Evolutionary conservation across 2,888 invertebrate species (phyloP), one percentile per base, ranked within the genome.

Genomic region (Rhogogaster chlorosoma): DNA sequence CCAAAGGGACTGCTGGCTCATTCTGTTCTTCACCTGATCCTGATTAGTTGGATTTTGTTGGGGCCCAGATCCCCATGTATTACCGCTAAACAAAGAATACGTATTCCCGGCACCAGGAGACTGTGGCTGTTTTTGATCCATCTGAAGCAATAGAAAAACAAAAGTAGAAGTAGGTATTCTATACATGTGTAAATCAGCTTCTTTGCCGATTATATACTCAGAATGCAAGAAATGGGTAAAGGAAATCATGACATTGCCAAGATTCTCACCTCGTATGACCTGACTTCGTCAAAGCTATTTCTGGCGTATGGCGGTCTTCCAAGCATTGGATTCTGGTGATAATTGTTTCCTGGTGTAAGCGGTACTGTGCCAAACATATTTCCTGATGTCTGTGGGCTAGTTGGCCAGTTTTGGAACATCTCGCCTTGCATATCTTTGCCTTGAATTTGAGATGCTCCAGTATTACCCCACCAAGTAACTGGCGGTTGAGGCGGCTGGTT

Each of bases 1-100:
- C 96, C 97, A 97, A 70, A 97, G 94, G 0, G 97, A 96, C 95
- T 97, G 95, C 57, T 95, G 92, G 86, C 88, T 89, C 3, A 91
- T 86, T 78, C 89, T 89, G 6, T 89, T 86, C 57, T 91, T 92
- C 53, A 91, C 89, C 38, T 83, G 83, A 87, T 91, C 91, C 78
- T 90, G 88, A 87, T 86, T 90, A 18, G 89, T 86, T 6, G 88
- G 70, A 75, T 87, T 90, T 75, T 89, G 87, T 85, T 91, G 90
- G 9, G 89, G 88, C 84, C 87, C 87, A 18, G 89, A 88, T 73
- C 89, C 89, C 91, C 92, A 91, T 5, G 90, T 87, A 70, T 91
- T 92, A 64, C 91, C 95, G 92, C 95, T 95, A 92, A 95, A 95
- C 90, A 95, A 90, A 7, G 95, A 95, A 91, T 95, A 95, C 15